Percentiles rank a stretch among this genome's conserved stretches.
phyloP scores from a whole-genome alignment of 2,797 vertebrate species.

The Acomys russatus region DNA sequence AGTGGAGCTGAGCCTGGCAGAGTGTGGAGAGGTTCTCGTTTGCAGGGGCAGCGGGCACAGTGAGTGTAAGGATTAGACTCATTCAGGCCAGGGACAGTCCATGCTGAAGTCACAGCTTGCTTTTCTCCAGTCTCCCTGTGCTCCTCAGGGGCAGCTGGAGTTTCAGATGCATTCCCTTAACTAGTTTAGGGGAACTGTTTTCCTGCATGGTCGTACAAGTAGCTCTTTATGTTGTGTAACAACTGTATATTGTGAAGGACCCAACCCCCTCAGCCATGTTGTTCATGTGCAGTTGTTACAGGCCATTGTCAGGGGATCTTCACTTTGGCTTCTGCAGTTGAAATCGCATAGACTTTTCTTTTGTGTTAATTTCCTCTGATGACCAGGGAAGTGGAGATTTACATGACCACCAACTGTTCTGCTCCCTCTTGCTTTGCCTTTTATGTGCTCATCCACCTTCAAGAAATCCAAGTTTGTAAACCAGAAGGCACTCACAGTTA shows the following conservation, averaged over 20 bases:
- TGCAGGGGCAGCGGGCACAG: neutral
- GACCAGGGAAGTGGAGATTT: neutral
- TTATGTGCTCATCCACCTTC: neutral
- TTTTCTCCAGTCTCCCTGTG: neutral
- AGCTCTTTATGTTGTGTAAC: neutral
- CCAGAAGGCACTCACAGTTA: neutral
- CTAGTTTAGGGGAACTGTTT: neutral
- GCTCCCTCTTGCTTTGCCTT: neutral
- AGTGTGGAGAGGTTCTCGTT: neutral
- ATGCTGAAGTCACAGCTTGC: neutral
- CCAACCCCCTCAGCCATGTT: neutral
- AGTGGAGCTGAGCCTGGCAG: neutral
- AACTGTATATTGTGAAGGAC: neutral
- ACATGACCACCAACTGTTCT: neutral
- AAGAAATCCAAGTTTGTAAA: neutral
- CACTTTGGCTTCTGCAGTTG: neutral
- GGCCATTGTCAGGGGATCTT: neutral
- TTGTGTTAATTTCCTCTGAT: neutral
- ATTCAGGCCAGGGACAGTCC: neutral
- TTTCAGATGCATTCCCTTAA: neutral
- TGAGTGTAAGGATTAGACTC: neutral
- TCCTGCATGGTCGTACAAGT: too few relatives aligned
- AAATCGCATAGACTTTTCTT: neutral
- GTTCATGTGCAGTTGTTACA: too few relatives aligned
- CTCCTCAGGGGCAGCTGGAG: neutral